Evolutionary conservation across 2,888 invertebrate genomes (phyloP).

Genomic region (Epinotia ramella): DNA sequence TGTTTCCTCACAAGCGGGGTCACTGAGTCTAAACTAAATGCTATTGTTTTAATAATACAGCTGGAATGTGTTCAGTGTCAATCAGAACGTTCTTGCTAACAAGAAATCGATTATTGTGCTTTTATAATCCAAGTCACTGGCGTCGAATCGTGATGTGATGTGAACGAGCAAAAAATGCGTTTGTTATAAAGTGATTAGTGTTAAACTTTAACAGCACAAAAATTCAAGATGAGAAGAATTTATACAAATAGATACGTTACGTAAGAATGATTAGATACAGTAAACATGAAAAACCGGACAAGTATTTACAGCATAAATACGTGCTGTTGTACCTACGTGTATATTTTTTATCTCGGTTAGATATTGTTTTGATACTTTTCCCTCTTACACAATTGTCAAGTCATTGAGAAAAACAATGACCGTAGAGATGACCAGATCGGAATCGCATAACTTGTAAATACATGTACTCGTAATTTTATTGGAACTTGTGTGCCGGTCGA

Average conservation of each 20-base stretch:
- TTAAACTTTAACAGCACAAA: conserved; percentile 36
- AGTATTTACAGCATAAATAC: neutral
- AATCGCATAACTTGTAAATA: too few relatives aligned
- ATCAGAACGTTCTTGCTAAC: conserved; percentile 60
- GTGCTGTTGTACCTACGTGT: neutral
- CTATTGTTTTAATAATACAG: neutral
- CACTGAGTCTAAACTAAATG: conserved; percentile 7
- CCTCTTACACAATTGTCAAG: neutral
- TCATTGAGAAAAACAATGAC: too few relatives aligned
- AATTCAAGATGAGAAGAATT: conserved; percentile 6
- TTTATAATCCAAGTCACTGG: conserved; percentile 61
- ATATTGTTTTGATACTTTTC: neutral
- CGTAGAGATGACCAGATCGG: too few relatives aligned
- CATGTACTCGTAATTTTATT: neutral
- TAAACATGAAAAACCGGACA: neutral
- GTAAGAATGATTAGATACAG: neutral
- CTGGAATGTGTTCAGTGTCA: conserved; percentile 43
- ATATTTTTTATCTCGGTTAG: neutral
- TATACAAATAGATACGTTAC: conserved; percentile 1
- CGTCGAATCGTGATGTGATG: conserved; percentile 60
- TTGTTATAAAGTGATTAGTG: conserved; percentile 71
- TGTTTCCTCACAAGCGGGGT: conserved; percentile 1
- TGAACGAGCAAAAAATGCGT: conserved; percentile 66
- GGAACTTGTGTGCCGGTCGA: neutral
- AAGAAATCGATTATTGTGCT: conserved; percentile 70